Evolutionary conservation across 2,113 vertebrate genomes (phyloP).

Genomic region (Pachyramphus minor): DNA sequence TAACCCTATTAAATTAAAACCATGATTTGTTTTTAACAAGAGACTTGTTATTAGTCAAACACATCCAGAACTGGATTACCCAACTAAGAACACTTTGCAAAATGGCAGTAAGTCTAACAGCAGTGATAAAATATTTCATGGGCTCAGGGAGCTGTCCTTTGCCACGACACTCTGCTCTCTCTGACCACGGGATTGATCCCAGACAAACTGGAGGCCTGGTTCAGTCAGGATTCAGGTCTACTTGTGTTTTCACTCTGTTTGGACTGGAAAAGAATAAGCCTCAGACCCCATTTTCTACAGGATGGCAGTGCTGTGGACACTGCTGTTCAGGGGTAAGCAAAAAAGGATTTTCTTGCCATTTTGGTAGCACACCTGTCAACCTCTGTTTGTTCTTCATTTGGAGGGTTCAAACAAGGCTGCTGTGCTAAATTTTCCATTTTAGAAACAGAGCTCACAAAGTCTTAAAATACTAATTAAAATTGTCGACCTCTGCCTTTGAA

Average conservation of each 20-base stretch:
- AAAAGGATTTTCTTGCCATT: background rate
- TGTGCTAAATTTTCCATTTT: background rate
- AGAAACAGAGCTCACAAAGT: background rate
- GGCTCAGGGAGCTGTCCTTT: background rate
- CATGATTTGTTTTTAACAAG: conserved; percentile 26
- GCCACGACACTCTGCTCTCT: background rate
- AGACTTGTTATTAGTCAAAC: conserved; percentile 4
- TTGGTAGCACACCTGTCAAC: background rate
- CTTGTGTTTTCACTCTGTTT: background rate
- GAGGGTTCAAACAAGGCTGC: background rate
- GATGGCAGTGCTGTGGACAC: background rate
- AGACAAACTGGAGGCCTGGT: background rate
- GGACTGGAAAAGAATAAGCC: background rate
- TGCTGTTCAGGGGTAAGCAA: background rate
- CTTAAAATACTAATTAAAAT: background rate
- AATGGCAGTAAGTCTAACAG: background rate
- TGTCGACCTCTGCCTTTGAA: background rate
- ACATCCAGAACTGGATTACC: background rate
- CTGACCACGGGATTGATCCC: background rate
- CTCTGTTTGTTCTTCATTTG: background rate
- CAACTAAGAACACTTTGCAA: background rate
- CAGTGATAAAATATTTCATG: background rate
- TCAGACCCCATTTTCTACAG: background rate
- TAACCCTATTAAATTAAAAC: conserved; percentile 51
- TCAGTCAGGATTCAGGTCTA: background rate